phyloP scores from a whole-genome alignment of 2,797 vertebrate species.

The Aphelocoma californica region DNA sequence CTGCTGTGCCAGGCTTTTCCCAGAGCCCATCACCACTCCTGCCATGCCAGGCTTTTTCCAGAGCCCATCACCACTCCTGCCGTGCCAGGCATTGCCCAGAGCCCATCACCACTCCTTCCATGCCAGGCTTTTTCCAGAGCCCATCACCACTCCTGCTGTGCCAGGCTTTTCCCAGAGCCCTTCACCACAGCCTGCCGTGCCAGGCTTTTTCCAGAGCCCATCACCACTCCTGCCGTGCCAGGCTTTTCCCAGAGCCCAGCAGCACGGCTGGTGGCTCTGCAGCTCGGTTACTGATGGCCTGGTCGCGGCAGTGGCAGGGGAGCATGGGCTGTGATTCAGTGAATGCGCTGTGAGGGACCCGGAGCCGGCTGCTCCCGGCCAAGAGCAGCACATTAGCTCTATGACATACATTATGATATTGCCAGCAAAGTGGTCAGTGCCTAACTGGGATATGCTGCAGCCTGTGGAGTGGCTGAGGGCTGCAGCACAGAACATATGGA shows the following conservation, averaged over 20 bases:
- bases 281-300: neutral
- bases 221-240: rapidly evolving
- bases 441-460: neutral
- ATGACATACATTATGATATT: neutral
- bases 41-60: rapidly evolving
- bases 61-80: rapidly evolving
- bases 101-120: rapidly evolving
- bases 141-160: rapidly evolving
- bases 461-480: neutral
- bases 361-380: neutral
- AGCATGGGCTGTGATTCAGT: neutral
- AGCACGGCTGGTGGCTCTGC: rapidly evolving
- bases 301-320: neutral
- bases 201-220: neutral
- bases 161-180: neutral
- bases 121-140: neutral
- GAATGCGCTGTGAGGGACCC: neutral
- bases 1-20: neutral
- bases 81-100: neutral
- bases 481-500: slow-evolving; percentile 40
- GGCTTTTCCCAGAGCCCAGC: neutral
- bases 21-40: neutral
- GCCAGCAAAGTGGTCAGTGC: slow-evolving; percentile 30
- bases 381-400: slow-evolving; percentile 10
- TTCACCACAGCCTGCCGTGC: rapidly evolving